A percentile compares a stretch with the other conserved stretches of the same genome.
These are phyloP conservation scores for Uropsilus gracilis DNA, from an alignment of 2,113 vertebrate genomes.

Conservation along the genomic window DNA sequence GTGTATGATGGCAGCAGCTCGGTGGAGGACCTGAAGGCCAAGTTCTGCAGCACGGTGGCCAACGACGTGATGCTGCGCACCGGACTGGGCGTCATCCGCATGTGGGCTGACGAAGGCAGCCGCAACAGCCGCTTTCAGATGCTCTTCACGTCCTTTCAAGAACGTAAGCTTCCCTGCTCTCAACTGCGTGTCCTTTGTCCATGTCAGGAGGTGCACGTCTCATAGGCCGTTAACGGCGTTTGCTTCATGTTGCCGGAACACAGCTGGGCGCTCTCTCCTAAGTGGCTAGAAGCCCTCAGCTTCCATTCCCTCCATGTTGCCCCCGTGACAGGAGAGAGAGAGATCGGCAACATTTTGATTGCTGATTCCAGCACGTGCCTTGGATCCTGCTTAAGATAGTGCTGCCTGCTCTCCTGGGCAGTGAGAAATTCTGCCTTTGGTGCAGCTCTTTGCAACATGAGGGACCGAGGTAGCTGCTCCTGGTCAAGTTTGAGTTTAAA, in stretches of 20 bases:
- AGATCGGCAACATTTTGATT: neutral
- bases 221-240: neutral
- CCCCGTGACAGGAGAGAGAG: too few species aligned
- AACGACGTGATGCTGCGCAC: conserved; percentile 97
- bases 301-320: neutral
- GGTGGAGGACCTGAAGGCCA: conserved; percentile 96
- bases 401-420: neutral
- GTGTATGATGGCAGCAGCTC: conserved; percentile 98
- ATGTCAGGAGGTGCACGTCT: neutral
- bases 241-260: conserved; percentile 24
- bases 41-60: conserved; percentile 99
- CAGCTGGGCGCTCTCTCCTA: neutral
- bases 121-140: conserved; percentile 96
- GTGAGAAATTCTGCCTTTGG: neutral
- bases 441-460: accelerated
- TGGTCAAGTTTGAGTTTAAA: neutral
- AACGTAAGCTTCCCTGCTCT: conserved; percentile 90
- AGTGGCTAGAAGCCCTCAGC: neutral
- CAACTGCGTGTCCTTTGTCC: neutral
- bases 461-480: neutral
- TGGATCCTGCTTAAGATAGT: neutral
- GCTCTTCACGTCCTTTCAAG: conserved; percentile 99
- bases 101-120: conserved; percentile 99
- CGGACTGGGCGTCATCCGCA: conserved; percentile 95
- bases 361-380: neutral